Conservation (phyloP, 2,113 vertebrate species). For the Pseudonaja textilis region DNA sequence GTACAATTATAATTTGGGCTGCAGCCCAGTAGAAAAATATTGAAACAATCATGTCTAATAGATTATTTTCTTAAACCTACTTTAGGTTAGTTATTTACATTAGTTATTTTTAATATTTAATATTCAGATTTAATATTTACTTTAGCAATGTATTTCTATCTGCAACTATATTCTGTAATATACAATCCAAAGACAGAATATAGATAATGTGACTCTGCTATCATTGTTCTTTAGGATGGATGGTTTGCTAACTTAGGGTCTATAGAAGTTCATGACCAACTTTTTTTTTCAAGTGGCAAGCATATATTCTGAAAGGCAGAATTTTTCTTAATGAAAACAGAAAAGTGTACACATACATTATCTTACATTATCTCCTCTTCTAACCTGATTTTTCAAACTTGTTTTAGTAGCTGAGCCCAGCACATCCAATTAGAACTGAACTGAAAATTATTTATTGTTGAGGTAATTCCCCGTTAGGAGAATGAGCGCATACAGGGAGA, state of each 20-base stretch:
- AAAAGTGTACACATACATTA: fast-evolving
- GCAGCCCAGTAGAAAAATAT: background rate
- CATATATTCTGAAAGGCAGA: background rate
- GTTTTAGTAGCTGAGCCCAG: background rate
- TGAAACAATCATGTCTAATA: background rate
- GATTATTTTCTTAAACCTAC: background rate
- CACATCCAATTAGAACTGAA: background rate
- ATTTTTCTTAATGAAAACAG: background rate
- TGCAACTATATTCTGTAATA: fast-evolving
- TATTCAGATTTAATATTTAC: background rate
- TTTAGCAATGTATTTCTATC: background rate
- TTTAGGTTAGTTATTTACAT: too few relatives aligned
- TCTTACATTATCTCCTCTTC: background rate
- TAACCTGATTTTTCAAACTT: background rate
- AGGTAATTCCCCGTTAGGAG: too few relatives aligned
- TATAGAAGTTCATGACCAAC: background rate
- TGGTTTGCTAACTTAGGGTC: background rate
- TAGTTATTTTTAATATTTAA: background rate
- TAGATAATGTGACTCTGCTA: background rate
- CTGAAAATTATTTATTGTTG: background rate
- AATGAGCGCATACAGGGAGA: too few relatives aligned
- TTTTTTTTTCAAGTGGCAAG: background rate
- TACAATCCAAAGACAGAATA: background rate
- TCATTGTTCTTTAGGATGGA: background rate
- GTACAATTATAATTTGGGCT: background rate